Evolutionary conservation across 2,888 invertebrate genomes (phyloP).

Genomic region (Malthinus seriepunctatus): DNA sequence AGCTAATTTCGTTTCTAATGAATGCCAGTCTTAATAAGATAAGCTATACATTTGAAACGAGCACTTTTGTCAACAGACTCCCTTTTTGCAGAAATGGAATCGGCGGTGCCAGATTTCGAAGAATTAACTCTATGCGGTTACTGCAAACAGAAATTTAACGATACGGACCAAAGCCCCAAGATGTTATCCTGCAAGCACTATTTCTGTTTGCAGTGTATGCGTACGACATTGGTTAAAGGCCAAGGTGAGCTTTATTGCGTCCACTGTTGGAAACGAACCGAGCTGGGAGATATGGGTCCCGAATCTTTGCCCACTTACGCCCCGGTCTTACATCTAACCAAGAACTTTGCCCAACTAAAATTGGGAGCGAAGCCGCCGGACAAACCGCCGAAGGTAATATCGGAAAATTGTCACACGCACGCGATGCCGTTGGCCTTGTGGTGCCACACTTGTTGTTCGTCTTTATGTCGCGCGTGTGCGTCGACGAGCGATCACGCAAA

Average conservation of each 20-base stretch:
- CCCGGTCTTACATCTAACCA: constrained; percentile 68
- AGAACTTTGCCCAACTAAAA: constrained; percentile 64
- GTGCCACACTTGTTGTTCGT: constrained; percentile 68
- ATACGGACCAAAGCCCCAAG: constrained; percentile 72
- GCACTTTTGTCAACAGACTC: not conserved
- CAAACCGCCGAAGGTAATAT: constrained; percentile 53
- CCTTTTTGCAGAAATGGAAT: constrained; percentile 60
- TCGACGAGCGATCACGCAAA: constrained; percentile 66
- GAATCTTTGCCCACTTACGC: constrained; percentile 71
- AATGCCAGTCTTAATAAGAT: too few species aligned
- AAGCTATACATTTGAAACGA: too few species aligned
- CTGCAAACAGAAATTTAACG: constrained; percentile 76
- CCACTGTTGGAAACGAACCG: constrained; percentile 76
- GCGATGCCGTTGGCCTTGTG: constrained; percentile 73
- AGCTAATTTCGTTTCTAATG: too few species aligned
- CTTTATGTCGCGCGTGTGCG: constrained; percentile 70
- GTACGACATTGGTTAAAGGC: constrained; percentile 68
- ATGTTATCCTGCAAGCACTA: constrained; percentile 76
- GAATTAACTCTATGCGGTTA: constrained; percentile 75
- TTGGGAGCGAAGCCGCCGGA: constrained; percentile 55
- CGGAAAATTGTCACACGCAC: constrained; percentile 72
- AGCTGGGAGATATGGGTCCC: constrained; percentile 67
- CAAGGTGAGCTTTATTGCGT: constrained; percentile 68
- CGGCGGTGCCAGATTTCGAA: constrained; percentile 70
- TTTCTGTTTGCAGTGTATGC: constrained; percentile 76